A percentile compares a stretch with the other conserved stretches of the same genome.
Evolutionary conservation across 2,797 vertebrate species (phyloP).

Genomic region (Muscicapa comitata): DNA sequence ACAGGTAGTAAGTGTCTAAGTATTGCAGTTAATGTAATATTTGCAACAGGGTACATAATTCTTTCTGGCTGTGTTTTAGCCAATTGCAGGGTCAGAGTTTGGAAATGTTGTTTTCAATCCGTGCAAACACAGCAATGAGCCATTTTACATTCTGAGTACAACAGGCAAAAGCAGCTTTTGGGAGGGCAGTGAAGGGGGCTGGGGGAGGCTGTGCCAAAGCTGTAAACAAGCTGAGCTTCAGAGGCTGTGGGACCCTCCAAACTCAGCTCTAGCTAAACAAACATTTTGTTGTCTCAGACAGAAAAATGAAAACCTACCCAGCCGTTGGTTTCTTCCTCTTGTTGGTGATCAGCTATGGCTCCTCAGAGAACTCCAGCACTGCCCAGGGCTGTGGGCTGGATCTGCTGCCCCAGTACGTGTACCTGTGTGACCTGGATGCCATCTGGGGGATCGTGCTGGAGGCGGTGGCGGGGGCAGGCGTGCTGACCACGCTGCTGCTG

Average conservation of each 20-base stretch:
- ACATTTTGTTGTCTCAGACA: conserved; percentile 38
- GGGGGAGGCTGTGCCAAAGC: neutral
- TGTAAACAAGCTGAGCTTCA: neutral
- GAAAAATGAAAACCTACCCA: conserved; percentile 76
- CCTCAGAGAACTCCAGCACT: conserved; percentile 79
- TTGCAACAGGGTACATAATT: neutral
- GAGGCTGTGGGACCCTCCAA: neutral
- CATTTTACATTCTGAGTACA: neutral
- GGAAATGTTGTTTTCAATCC: neutral
- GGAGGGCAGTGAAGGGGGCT: neutral
- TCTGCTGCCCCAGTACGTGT: conserved; percentile 84
- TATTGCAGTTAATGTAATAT: neutral
- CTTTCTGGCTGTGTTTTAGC: neutral
- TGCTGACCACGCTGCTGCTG: conserved; percentile 83
- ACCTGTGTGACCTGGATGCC: conserved; percentile 93
- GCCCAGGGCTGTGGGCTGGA: conserved; percentile 91
- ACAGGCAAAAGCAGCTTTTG: neutral
- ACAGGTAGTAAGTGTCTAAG: neutral
- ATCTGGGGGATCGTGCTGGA: conserved; percentile 94
- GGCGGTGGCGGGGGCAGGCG: conserved; percentile 84
- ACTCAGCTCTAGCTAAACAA: neutral
- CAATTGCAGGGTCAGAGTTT: neutral
- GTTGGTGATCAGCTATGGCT: conserved; percentile 77
- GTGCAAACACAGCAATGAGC: neutral
- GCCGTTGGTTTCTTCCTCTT: conserved; percentile 81